phyloP scores from a whole-genome alignment of 2,113 vertebrate genomes.

The Pholis gunnellus region DNA sequence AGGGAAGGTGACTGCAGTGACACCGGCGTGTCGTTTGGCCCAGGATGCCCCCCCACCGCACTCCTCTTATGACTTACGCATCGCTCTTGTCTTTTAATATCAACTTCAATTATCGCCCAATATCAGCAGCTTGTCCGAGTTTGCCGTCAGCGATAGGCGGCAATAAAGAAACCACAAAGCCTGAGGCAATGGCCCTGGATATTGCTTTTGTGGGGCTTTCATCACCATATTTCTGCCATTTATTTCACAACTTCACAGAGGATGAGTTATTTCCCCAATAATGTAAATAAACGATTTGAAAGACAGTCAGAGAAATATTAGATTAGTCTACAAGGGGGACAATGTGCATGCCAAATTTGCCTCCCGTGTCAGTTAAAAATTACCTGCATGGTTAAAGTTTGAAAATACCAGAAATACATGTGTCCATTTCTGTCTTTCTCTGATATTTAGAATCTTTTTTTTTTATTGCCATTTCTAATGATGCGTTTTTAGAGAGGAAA shows the following conservation, averaged over 20 bases:
- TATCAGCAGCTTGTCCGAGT: slow-evolving; percentile 21
- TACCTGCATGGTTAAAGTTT: not conserved
- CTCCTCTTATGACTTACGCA: slow-evolving; percentile 76
- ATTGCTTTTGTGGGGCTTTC: slow-evolving; percentile 35
- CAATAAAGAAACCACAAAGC: slow-evolving; percentile 47
- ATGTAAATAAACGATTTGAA: slow-evolving; percentile 1
- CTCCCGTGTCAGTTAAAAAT: not conserved
- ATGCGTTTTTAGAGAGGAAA: not conserved
- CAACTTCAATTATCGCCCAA: slow-evolving; percentile 69
- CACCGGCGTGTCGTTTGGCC: slow-evolving; percentile 76
- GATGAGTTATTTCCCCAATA: slow-evolving; percentile 23
- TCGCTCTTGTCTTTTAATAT: slow-evolving; percentile 77
- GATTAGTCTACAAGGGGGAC: not conserved
- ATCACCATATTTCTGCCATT: slow-evolving; percentile 27
- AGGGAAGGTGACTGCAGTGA: slow-evolving; percentile 75
- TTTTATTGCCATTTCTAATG: not conserved
- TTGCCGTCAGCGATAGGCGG: slow-evolving; percentile 30
- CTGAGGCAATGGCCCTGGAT: slow-evolving; percentile 43
- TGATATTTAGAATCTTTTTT: not conserved
- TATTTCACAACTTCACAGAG: slow-evolving; percentile 18
- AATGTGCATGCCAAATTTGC: not conserved
- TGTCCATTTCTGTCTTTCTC: not conserved
- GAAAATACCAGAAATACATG: not conserved
- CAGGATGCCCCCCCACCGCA: slow-evolving; percentile 54
- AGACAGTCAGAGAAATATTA: not conserved